Percentiles rank a stretch among this genome's conserved stretches.
Conservation (phyloP, 2,888 invertebrate genomes). For the Brachyptera risi region DNA sequence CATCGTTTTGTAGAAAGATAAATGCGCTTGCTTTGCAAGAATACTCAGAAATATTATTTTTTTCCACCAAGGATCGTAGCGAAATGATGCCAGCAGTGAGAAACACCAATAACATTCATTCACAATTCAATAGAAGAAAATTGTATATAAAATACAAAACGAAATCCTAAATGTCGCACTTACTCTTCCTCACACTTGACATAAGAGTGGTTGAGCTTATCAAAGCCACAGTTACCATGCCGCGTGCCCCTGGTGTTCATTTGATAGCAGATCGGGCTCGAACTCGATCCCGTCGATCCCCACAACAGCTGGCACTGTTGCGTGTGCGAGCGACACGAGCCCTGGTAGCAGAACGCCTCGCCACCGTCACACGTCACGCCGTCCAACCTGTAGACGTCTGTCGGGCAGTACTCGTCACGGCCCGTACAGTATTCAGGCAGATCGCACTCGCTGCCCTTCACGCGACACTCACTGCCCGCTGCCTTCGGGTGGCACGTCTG, state of each 20-base stretch:
- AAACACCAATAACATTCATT: no score
- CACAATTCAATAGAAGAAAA: no score
- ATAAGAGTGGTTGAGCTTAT: conserved; percentile 68
- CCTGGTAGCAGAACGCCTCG: conserved; percentile 49
- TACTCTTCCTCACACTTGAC: conserved; percentile 65
- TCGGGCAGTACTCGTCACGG: conserved; percentile 87
- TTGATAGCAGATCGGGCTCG: conserved; percentile 76
- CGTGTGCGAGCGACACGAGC: conserved; percentile 80
- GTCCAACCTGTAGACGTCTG: conserved; percentile 86
- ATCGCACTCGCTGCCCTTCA: conserved; percentile 89
- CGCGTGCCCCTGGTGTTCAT: conserved; percentile 76
- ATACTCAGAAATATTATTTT: no score
- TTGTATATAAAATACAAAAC: no score
- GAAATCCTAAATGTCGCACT: no score
- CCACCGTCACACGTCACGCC: conserved; percentile 74
- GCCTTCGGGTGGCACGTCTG: conserved; percentile 71
- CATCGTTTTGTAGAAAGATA: no score
- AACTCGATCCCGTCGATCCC: conserved; percentile 86
- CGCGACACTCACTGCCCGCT: conserved; percentile 80
- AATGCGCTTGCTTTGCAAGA: no score
- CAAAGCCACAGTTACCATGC: conserved; percentile 95
- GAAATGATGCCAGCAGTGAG: no score
- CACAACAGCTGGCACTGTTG: conserved; percentile 91
- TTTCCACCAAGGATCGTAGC: no score
- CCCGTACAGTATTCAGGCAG: conserved; percentile 95